A percentile compares a stretch with the other conserved stretches of the same genome.
phyloP scores from a whole-genome alignment of 1,140 invertebrate species.

The Zaprionus capensis region DNA sequence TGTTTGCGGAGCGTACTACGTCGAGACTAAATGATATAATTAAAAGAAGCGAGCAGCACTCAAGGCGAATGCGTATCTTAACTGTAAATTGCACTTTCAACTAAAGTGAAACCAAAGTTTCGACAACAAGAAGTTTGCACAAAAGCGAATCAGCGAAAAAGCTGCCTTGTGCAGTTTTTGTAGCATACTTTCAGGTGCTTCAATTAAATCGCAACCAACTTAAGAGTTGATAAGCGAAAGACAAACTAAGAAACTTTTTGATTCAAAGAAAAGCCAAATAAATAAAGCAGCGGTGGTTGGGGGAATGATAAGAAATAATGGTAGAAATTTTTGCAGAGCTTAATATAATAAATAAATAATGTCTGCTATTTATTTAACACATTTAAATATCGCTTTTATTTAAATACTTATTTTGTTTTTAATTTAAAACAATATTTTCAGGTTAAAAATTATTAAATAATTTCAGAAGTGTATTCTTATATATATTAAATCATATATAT shows the following conservation, averaged over 20 bases:
- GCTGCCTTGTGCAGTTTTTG: constrained; percentile 19
- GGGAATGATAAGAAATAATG: background rate
- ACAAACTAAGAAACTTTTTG: background rate
- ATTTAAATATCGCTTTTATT: no score
- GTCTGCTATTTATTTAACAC: no score
- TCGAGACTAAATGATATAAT: constrained; percentile 41
- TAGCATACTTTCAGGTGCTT: constrained; percentile 47
- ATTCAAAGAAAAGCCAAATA: background rate
- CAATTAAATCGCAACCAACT: constrained; percentile 10
- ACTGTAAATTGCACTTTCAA: background rate
- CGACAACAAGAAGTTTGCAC: background rate
- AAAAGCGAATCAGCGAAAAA: background rate
- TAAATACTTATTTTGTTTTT: no score
- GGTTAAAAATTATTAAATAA: no score
- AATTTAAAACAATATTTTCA: no score
- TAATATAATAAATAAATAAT: no score
- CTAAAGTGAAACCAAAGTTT: background rate
- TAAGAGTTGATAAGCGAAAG: background rate
- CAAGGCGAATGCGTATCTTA: constrained; percentile 7
- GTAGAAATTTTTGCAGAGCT: no score
- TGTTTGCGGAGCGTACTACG: constrained; percentile 1
- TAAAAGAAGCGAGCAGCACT: constrained; percentile 9
- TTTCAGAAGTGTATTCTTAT: no score
- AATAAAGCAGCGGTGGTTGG: no score
- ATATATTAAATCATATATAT: no score